phyloP scores from a whole-genome alignment of 2,888 invertebrate genomes.

The Azorinus chamasolen region DNA sequence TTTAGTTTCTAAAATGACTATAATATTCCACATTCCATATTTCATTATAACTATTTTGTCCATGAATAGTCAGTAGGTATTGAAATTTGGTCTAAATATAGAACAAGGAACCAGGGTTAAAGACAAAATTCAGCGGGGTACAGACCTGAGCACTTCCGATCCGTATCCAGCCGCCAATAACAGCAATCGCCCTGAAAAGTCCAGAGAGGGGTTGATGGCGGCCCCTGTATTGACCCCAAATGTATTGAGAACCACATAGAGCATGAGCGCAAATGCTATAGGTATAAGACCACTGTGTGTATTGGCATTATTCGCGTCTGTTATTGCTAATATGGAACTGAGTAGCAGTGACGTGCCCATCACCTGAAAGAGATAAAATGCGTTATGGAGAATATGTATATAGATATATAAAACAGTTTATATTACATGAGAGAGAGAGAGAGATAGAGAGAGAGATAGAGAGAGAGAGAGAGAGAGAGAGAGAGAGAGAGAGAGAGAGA shows the following conservation, averaged over 20 bases:
- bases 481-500: too few species aligned
- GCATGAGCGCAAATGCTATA: constrained; percentile 43
- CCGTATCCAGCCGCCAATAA: constrained; percentile 46
- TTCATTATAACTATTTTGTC: too few species aligned
- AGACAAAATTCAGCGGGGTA: neutral
- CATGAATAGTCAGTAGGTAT: too few species aligned
- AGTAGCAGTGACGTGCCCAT: constrained; percentile 49
- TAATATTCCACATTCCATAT: too few species aligned
- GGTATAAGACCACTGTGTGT: constrained; percentile 45
- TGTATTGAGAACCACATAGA: constrained; percentile 52
- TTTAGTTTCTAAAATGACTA: too few species aligned
- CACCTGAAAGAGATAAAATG: constrained; percentile 33
- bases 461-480: too few species aligned
- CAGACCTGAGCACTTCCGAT: constrained; percentile 59
- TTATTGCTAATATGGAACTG: constrained; percentile 49
- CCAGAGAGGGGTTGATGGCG: constrained; percentile 57
- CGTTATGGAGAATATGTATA: too few species aligned
- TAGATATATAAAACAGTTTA: too few species aligned
- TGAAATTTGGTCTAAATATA: too few species aligned
- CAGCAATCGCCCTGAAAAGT: constrained; percentile 45
- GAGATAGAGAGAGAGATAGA: too few species aligned
- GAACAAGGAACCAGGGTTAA: neutral
- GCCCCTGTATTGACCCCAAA: constrained; percentile 58
- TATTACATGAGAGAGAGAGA: too few species aligned
- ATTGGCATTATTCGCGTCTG: constrained; percentile 50